Conservation (phyloP, 2,797 vertebrate species). For the Lacerta agilis region DNA sequence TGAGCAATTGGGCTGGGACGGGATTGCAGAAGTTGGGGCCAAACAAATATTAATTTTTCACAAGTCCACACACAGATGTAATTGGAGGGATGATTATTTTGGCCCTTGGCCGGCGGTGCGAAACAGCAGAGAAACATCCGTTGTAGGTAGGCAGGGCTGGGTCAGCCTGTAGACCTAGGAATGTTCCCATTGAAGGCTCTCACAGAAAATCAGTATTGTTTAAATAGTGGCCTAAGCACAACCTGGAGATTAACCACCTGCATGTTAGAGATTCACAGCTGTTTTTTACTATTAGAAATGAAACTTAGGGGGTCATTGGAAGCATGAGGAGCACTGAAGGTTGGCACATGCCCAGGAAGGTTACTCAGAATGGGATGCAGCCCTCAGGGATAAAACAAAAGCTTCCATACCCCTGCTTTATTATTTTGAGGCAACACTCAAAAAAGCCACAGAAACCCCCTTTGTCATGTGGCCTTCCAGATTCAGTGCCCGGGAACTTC, state of each 20-base stretch:
- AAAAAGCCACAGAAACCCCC: constrained; percentile 32
- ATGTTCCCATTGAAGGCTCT: neutral
- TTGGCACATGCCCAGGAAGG: too few species aligned
- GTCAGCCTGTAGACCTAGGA: neutral
- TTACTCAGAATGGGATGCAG: too few species aligned
- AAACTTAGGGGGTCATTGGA: neutral
- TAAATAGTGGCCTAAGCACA: neutral
- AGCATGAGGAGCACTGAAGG: neutral
- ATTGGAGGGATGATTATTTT: too few species aligned
- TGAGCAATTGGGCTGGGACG: too few species aligned
- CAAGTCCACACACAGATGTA: too few species aligned
- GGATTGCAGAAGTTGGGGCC: neutral
- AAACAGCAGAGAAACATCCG: neutral
- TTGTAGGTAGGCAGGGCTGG: neutral
- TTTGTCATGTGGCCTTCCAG: neutral
- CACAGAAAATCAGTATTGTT: neutral
- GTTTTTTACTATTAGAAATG: neutral
- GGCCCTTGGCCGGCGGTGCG: neutral
- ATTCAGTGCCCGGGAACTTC: neutral
- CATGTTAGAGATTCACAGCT: neutral
- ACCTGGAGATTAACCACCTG: neutral
- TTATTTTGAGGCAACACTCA: constrained; percentile 60
- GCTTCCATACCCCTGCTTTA: constrained; percentile 24
- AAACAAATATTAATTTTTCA: too few species aligned
- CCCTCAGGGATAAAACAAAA: neutral